Evolutionary conservation across 64 coral and sea anemone genomes (phyloP), one percentile per base, ranked within the genome.

Genomic region (Orbicella faveolata): DNA sequence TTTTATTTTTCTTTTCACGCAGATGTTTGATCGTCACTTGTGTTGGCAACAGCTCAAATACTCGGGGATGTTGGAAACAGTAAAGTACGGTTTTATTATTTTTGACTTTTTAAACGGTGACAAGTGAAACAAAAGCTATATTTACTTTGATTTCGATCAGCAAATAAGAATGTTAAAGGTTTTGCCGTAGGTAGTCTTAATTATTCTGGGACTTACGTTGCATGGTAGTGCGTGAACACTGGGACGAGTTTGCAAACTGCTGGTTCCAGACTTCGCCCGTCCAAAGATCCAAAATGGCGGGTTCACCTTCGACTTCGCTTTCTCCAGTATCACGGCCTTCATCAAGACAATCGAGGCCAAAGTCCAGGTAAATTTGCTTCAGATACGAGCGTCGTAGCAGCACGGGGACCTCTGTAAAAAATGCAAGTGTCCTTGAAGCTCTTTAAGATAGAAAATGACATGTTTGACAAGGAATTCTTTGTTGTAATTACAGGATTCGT

Each of bases 11-110:
- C 57, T 20, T 59, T 83, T 1, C 17, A 73, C 34, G n/a, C 73
- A 92, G 90, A 64, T 77, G 37, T 92, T 92, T 81, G 76, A 92
- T 54, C 84, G 90, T 36, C 41, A 87, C 13, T 9, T 92, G 17
- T 92, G 90, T 55, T 92, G 90, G 90, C 82, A 92, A 77, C 90
- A 92, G 75, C 83, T 92, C 5, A 86, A 87, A 66, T 92, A 92
- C 73, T 92, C 83, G 21, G 90, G 90, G 10, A 92, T 92, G 90
- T 18, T 92, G 25, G 90, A 92, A 66, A 92, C 90, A 21, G 90
- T 92, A 3, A 92, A 84, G 89, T 90, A 91, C 59, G 76, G 34
- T 18, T 34, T 0, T 25, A 12, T 68, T 6, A 63, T 7, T 34
- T 61, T 76, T 76, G 19, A 61, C 15, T 59, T 59, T 59, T 59